Percentiles rank a stretch among this genome's conserved stretches.
phyloP scores from a whole-genome alignment of 2,113 vertebrate species.

The Cryptomyrus ogoouensis region DNA sequence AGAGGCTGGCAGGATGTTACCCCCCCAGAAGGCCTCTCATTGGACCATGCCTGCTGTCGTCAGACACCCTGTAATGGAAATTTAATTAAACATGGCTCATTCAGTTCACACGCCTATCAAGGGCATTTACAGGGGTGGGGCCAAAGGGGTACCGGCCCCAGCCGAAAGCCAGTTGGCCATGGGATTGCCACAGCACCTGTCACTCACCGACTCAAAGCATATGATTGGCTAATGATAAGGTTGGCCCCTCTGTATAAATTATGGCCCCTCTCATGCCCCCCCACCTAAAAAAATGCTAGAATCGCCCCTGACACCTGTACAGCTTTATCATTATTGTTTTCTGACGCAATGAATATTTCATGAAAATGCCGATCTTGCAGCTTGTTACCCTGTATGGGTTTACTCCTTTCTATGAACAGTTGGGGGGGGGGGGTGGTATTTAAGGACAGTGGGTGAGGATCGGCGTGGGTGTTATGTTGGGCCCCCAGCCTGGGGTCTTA shows the following conservation, averaged over 20 bases:
- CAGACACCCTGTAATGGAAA: background rate
- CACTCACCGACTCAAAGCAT: background rate
- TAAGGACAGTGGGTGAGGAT: background rate
- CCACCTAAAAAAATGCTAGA: background rate
- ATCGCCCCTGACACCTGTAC: background rate
- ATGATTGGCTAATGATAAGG: background rate
- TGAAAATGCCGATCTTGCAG: background rate
- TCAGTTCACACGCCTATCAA: background rate
- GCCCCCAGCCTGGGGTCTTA: background rate
- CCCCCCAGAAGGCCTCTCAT: background rate
- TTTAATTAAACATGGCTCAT: background rate
- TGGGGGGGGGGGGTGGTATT: no score
- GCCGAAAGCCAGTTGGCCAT: background rate
- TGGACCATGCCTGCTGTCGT: background rate
- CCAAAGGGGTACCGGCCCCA: background rate
- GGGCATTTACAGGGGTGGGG: background rate
- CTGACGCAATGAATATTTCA: background rate
- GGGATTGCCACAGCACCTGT: background rate
- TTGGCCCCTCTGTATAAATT: background rate
- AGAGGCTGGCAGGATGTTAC: background rate
- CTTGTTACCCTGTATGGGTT: background rate
- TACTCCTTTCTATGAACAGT: background rate
- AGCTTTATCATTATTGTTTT: background rate
- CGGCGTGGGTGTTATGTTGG: background rate
- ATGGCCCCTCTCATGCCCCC: background rate